Conservation (phyloP, 2,888 invertebrate genomes). For the Fissipunctia ypsillon region DNA sequence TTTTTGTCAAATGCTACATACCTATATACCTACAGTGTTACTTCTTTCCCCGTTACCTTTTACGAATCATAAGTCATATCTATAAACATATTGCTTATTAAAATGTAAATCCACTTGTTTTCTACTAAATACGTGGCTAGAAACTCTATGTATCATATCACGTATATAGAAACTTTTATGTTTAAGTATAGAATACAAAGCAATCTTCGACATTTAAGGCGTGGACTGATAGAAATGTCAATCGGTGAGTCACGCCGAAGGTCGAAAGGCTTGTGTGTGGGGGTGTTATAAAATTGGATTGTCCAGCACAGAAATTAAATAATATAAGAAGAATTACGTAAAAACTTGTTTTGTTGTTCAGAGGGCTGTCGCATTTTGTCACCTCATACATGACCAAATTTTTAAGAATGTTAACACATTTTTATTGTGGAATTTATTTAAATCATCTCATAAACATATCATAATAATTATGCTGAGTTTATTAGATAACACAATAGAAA, state of each 20-base stretch:
- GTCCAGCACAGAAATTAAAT: conserved; percentile 43
- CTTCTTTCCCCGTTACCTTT: background rate
- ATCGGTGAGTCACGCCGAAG: conserved; percentile 54
- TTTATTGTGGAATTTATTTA: no score
- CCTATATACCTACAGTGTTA: background rate
- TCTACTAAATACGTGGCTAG: conserved; percentile 32
- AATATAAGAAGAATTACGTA: conserved; percentile 25
- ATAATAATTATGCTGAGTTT: no score
- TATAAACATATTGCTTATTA: conserved; percentile 39
- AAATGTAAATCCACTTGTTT: conserved; percentile 49
- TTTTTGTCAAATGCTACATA: no score
- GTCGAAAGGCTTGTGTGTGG: conserved; percentile 58
- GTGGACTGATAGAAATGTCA: conserved; percentile 61
- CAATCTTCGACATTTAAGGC: conserved; percentile 60
- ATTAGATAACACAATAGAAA: no score
- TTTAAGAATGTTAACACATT: no score
- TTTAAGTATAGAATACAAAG: conserved; percentile 54
- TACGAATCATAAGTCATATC: conserved; percentile 1
- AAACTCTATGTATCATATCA: conserved; percentile 15
- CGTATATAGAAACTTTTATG: conserved; percentile 16
- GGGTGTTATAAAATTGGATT: conserved; percentile 54
- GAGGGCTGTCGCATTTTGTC: no score
- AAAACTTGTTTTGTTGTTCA: conserved; percentile 9
- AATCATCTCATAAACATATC: no score
- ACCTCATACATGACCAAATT: no score